A percentile compares a stretch with the other conserved stretches of the same genome.
These are phyloP conservation scores for Xylophagus ater DNA, from an alignment of 2,888 invertebrate genomes.

Conservation along the genomic window DNA sequence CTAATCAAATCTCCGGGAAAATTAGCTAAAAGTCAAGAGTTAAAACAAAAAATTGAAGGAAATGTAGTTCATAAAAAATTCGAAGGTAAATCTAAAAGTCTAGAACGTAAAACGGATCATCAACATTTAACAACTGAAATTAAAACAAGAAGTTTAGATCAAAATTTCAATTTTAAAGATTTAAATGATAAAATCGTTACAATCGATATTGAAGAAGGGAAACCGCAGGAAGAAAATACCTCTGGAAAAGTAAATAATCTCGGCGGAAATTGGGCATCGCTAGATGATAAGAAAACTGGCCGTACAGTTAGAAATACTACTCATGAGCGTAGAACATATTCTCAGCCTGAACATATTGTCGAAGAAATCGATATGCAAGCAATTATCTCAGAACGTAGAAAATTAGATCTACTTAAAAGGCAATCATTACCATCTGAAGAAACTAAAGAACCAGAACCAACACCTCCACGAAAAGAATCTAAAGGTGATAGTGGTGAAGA, in stretches of 20 bases:
- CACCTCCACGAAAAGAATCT: conserved; percentile 36
- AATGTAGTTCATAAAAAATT: conserved; percentile 52
- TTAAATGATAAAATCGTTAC: not conserved
- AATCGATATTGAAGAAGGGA: no score
- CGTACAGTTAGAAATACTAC: not conserved
- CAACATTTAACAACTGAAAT: conserved; percentile 50
- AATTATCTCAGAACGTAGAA: conserved; percentile 48
- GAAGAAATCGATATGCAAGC: conserved; percentile 48
- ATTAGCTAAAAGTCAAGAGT: conserved; percentile 47
- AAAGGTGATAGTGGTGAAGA: conserved; percentile 54
- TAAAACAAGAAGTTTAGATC: conserved; percentile 58
- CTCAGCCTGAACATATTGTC: conserved; percentile 24
- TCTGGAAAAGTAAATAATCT: no score
- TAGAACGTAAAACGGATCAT: conserved; percentile 51
- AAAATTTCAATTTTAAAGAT: conserved; percentile 45
- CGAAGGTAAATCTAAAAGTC: conserved; percentile 52
- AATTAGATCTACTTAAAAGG: conserved; percentile 49
- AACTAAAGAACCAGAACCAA: conserved; percentile 31
- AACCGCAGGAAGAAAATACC: conserved; percentile 30
- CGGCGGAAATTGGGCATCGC: conserved; percentile 40
- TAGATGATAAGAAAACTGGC: conserved; percentile 26
- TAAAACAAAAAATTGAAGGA: conserved; percentile 53
- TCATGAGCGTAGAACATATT: conserved; percentile 13
- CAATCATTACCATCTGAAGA: conserved; percentile 43
- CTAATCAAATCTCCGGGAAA: conserved; percentile 49